Evolutionary conservation across 2,888 invertebrate species (phyloP).

Genomic region (Neoitamus cyanurus): DNA sequence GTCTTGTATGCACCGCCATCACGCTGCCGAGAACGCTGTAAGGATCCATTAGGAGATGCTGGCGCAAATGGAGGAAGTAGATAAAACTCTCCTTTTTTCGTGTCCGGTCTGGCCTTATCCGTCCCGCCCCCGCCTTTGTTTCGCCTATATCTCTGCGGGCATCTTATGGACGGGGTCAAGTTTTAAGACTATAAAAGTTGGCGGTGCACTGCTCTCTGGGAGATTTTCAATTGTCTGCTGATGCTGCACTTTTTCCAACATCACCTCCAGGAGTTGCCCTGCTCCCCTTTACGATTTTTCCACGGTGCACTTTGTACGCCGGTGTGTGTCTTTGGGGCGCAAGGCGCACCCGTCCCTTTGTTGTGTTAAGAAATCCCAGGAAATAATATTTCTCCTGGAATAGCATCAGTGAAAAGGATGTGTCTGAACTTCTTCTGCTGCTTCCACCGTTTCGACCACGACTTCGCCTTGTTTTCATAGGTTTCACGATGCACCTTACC

Average conservation of each 20-base stretch:
- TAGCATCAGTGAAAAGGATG: neutral
- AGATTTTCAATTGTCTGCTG: conserved; percentile 35
- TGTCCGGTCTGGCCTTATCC: neutral
- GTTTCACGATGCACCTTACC: neutral
- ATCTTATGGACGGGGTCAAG: conserved; percentile 20
- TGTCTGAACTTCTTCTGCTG: neutral
- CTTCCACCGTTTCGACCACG: neutral
- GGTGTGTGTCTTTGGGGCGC: neutral
- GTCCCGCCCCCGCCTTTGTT: neutral
- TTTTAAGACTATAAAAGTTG: conserved; percentile 35
- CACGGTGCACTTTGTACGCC: neutral
- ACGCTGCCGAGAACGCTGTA: neutral
- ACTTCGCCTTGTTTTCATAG: neutral
- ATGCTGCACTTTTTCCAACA: neutral
- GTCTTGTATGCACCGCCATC: conserved; percentile 9
- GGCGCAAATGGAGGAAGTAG: conserved; percentile 17
- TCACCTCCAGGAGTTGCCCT: neutral
- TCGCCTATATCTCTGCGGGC: neutral
- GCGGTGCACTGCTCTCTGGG: neutral
- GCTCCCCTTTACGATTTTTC: neutral
- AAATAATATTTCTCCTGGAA: conserved; percentile 5
- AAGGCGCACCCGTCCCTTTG: neutral
- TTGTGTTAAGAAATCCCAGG: neutral
- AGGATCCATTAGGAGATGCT: conserved; percentile 18
- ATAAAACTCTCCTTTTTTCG: conserved; percentile 35